Evolutionary conservation across 2,113 vertebrate species (phyloP), one percentile per base, ranked within the genome.

Genomic region (Ctenomys sociabilis): DNA sequence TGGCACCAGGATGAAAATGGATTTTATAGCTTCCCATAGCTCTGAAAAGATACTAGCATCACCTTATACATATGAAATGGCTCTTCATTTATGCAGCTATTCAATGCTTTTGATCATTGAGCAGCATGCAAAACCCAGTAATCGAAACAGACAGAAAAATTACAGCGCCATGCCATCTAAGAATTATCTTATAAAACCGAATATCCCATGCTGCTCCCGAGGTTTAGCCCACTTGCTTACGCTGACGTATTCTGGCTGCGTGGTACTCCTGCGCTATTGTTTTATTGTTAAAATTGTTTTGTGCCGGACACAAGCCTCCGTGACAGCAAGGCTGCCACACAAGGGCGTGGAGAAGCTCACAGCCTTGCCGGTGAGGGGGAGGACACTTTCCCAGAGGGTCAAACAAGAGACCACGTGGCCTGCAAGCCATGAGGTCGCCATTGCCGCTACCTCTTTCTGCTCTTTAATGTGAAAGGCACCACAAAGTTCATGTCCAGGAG

Each of bases 251-350:
- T 91, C 30, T 59, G 12, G 26, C n/a, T 35, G 28, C 3, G 80
- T 40, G 49, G 26, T 0, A 68, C 17, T 2, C 4, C 11, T 17
- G 49, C 68, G 1, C 35, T 72, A 37, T 28, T 91, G n/a, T 37
- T 28, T 82, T 89, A 52, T 22, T 68, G 91, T 70, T 81, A 94
- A 90, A 84, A 54, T 80, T 66, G 82, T 81, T 95, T 95, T 85
- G 9, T 83, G 16, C 5, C 35, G 57, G 95, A 84, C 30, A 88
- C 32, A 63, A 16, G 66, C 72, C 11, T 72, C 52, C 83, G 77
- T 24, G 88, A 3, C 93, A 35, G 6, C 26, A 52, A 83, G 66
- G 35, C 35, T 22, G 13, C 70, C 61, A 72, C 2, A 86, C 16
- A 49, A 49, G 26, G 63, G 64, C 80, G 9, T 80, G 61, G 87